phyloP scores from a whole-genome alignment of 2,888 invertebrate genomes.

The Eurois occulta region DNA sequence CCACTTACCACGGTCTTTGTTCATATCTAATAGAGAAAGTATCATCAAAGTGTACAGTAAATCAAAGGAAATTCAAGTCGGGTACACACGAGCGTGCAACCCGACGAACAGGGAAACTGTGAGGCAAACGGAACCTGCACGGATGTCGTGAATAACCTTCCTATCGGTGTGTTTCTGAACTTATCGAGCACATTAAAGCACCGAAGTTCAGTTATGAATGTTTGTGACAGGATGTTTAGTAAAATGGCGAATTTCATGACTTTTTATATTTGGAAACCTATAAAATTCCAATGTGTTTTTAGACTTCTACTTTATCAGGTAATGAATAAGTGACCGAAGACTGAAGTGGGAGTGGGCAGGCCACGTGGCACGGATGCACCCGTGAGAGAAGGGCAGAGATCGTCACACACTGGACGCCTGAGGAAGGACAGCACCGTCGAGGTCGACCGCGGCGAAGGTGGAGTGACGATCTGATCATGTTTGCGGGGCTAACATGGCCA shows the following conservation, averaged over 20 bases:
- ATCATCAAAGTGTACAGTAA: conserved; percentile 62
- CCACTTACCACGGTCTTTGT: conserved; percentile 18
- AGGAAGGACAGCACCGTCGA: too few species aligned
- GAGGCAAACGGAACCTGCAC: conserved; percentile 54
- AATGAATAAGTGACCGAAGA: too few species aligned
- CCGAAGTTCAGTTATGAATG: conserved; percentile 37
- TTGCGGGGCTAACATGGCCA: too few species aligned
- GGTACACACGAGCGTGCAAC: conserved; percentile 51
- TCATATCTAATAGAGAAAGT: conserved; percentile 46
- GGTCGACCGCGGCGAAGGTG: too few species aligned
- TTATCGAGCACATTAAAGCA: conserved; percentile 45
- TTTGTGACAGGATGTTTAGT: conserved; percentile 6
- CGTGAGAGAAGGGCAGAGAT: too few species aligned
- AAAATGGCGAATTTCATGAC: neutral
- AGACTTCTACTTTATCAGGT: neutral
- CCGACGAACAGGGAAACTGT: conserved; percentile 50
- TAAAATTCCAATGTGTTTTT: neutral
- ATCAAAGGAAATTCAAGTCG: conserved; percentile 63
- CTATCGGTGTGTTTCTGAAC: conserved; percentile 28
- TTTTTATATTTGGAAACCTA: neutral
- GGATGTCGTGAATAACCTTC: conserved; percentile 54
- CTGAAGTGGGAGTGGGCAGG: too few species aligned
- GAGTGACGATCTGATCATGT: too few species aligned
- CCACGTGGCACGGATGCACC: too few species aligned
- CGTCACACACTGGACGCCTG: too few species aligned